phyloP scores from a whole-genome alignment of 2,113 vertebrate genomes.

The Tragelaphus scriptus region DNA sequence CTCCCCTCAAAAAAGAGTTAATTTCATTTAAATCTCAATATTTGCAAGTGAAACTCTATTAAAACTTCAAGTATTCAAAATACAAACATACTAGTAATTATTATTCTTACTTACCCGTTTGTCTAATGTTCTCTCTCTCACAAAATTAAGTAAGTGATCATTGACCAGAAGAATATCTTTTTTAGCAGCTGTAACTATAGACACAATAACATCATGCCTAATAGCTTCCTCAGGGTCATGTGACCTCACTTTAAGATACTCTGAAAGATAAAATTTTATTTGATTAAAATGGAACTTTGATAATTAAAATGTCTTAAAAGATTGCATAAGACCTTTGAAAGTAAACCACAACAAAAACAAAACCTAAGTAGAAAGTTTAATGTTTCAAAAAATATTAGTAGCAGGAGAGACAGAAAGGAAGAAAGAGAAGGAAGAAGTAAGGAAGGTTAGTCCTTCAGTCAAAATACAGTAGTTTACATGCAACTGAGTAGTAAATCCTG shows the following conservation, averaged over 20 bases:
- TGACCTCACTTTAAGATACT: conserved; percentile 96
- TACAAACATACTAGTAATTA: not conserved
- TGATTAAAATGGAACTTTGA: conserved; percentile 44
- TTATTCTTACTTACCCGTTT: conserved; percentile 87
- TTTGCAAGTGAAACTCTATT: conserved; percentile 20
- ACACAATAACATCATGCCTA: conserved; percentile 98
- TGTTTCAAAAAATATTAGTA: not conserved
- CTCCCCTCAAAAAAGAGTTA: not conserved
- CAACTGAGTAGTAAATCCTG: not conserved
- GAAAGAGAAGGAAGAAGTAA: not conserved
- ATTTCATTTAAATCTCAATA: not conserved
- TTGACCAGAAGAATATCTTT: conserved; percentile 98
- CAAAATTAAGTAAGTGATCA: conserved; percentile 96
- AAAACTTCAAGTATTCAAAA: conserved; percentile 1
- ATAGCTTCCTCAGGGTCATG: conserved; percentile 99
- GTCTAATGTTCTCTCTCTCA: conserved; percentile 96
- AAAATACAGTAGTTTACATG: not conserved
- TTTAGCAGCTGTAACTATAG: conserved; percentile 98
- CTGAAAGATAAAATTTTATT: conserved; percentile 77
- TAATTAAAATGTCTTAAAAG: conserved; percentile 1
- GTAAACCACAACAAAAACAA: conserved; percentile 11
- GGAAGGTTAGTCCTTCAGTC: not conserved
- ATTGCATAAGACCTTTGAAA: not conserved
- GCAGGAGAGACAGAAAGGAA: not conserved
- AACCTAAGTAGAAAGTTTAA: not conserved